A percentile compares a stretch with the other conserved stretches of the same genome.
Evolutionary conservation across 2,113 vertebrate species (phyloP).

Genomic region (Phrynosoma blainvillii): DNA sequence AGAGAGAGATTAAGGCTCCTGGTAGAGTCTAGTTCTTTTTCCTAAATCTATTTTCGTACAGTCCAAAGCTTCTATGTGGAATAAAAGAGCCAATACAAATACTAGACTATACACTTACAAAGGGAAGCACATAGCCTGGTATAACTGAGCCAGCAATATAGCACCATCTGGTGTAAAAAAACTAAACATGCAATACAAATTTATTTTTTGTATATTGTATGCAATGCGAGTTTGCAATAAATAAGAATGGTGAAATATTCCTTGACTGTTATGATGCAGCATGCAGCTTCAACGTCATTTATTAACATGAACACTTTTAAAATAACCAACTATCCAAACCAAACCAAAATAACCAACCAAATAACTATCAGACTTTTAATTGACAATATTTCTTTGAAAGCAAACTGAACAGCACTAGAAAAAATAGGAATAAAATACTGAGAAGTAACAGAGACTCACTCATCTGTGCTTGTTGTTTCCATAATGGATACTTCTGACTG

Average conservation of each 20-base stretch:
- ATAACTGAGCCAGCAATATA: slow-evolving; percentile 55
- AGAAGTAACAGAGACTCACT: neutral
- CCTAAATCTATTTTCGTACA: neutral
- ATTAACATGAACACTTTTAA: neutral
- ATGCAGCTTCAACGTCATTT: neutral
- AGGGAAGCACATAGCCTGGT: neutral
- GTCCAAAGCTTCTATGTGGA: neutral
- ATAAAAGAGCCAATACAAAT: neutral
- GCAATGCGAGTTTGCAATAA: neutral
- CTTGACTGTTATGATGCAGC: neutral
- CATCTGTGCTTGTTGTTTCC: neutral
- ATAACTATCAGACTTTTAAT: neutral
- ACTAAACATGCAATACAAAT: slow-evolving; percentile 7
- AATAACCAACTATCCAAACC: neutral
- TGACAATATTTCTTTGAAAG: neutral
- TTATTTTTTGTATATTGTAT: neutral
- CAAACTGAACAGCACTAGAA: neutral
- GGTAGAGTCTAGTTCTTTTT: neutral
- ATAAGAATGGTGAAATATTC: too few species aligned
- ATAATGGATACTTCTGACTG: neutral
- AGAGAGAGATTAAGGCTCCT: neutral
- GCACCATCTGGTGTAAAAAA: slow-evolving; percentile 74
- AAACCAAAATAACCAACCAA: too few species aligned
- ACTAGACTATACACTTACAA: neutral
- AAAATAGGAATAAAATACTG: neutral